A percentile compares a stretch with the other conserved stretches of the same genome.
These are phyloP conservation scores for Parapsyche elsis DNA, from an alignment of 1,140 invertebrate genomes.

Conservation along the genomic window DNA sequence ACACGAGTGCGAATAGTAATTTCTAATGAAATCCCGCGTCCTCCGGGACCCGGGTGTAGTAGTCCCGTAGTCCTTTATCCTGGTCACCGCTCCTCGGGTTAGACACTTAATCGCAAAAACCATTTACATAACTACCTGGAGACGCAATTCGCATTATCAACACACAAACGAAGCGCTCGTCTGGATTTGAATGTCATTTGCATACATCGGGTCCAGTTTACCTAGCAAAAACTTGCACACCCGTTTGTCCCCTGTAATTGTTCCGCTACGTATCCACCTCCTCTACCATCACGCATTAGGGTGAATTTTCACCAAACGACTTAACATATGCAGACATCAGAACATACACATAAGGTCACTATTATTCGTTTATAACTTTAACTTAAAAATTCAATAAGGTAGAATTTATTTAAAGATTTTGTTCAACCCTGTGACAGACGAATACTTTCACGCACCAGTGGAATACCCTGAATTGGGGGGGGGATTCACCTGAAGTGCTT, in stretches of 20 bases:
- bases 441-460: neutral
- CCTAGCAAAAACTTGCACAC: conserved; percentile 17
- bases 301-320: too few relatives aligned
- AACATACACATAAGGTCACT: too few relatives aligned
- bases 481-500: conserved; percentile 48
- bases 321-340: too few relatives aligned
- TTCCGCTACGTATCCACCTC: neutral
- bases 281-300: too few relatives aligned
- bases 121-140: conserved; percentile 40
- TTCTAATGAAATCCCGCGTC: conserved; percentile 36
- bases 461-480: neutral
- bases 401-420: neutral
- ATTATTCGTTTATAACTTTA: too few relatives aligned
- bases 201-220: conserved; percentile 21
- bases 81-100: conserved; percentile 4
- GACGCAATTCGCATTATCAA: conserved; percentile 28
- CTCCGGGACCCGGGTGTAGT: neutral
- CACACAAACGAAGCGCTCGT: conserved; percentile 18
- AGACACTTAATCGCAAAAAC: conserved; percentile 37
- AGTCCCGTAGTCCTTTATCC: conserved; percentile 15
- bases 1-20: conserved; percentile 37
- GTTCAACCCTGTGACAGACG: neutral
- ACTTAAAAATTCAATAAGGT: neutral
- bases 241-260: conserved; percentile 4
- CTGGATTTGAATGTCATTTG: conserved; percentile 27